Evolutionary conservation across 2,888 invertebrate species (phyloP).

Genomic region (Lissocephala sabroskyi): DNA sequence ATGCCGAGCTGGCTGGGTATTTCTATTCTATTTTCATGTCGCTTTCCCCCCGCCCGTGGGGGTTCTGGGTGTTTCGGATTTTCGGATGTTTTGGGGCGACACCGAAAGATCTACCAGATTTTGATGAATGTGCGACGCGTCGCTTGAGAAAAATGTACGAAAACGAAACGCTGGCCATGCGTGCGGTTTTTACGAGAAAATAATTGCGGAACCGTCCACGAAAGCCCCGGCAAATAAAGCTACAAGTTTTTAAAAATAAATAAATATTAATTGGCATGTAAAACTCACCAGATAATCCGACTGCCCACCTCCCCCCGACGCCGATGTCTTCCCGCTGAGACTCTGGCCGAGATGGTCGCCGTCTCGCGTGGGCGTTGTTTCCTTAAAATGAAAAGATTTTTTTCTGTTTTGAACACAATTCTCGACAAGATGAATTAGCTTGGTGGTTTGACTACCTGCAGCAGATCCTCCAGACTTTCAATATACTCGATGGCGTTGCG

Average conservation of each 20-base stretch:
- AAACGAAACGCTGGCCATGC: conserved; percentile 62
- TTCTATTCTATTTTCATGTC: conserved; percentile 52
- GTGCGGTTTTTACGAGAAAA: conserved; percentile 61
- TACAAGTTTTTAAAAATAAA: too few species aligned
- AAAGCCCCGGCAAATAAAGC: too few species aligned
- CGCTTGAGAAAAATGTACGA: conserved; percentile 58
- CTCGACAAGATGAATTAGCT: neutral
- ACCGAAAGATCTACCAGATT: conserved; percentile 36
- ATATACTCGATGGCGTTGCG: conserved; percentile 98
- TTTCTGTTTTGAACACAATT: too few species aligned
- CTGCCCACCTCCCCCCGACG: too few species aligned
- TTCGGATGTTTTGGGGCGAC: neutral
- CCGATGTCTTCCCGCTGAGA: conserved; percentile 66
- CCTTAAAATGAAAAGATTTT: conserved; percentile 50
- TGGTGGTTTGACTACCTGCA: conserved; percentile 79
- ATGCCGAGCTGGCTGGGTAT: neutral
- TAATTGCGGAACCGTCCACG: conserved; percentile 56
- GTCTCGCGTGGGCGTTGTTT: conserved; percentile 68
- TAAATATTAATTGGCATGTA: conserved; percentile 55
- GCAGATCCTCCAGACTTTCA: conserved; percentile 88
- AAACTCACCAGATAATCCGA: conserved; percentile 72
- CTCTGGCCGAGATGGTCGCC: conserved; percentile 68
- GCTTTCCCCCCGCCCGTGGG: too few species aligned
- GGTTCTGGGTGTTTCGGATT: neutral
- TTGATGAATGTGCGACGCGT: conserved; percentile 67